Evolutionary conservation across 2,113 vertebrate genomes (phyloP).

Genomic region (Cololabis saira): DNA sequence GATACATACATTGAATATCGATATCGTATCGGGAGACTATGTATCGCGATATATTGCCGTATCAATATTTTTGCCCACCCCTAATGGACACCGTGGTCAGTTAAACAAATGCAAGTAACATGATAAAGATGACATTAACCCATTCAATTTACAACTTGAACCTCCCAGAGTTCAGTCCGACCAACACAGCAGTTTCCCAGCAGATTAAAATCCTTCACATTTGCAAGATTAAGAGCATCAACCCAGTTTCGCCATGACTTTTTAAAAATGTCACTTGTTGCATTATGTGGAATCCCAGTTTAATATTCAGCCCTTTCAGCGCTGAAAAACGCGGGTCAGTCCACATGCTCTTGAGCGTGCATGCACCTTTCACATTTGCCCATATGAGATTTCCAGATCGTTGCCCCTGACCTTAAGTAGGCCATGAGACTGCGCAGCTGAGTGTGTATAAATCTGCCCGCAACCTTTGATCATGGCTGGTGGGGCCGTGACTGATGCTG

Average conservation of each 20-base stretch:
- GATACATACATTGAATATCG: too few species aligned
- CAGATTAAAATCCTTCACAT: background rate
- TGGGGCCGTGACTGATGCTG: slow-evolving; percentile 42
- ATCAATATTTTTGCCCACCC: too few species aligned
- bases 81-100: background rate
- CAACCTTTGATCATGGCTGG: slow-evolving; percentile 66
- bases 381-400: slow-evolving; percentile 69
- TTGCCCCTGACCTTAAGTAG: slow-evolving; percentile 64
- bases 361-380: slow-evolving; percentile 46
- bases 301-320: slow-evolving; percentile 10
- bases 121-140: background rate
- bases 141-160: background rate
- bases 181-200: background rate
- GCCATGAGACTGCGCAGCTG: slow-evolving; percentile 57
- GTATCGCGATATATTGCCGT: too few species aligned
- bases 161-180: background rate
- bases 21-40: too few species aligned
- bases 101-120: too few species aligned
- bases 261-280: background rate
- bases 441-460: slow-evolving; percentile 69
- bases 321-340: background rate
- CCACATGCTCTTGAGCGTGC: slow-evolving; percentile 6
- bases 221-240: too few species aligned
- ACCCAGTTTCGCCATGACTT: too few species aligned
- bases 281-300: slow-evolving; percentile 13